Conservation (phyloP, 2,113 vertebrate genomes). For the Thryonomys swinderianus region DNA sequence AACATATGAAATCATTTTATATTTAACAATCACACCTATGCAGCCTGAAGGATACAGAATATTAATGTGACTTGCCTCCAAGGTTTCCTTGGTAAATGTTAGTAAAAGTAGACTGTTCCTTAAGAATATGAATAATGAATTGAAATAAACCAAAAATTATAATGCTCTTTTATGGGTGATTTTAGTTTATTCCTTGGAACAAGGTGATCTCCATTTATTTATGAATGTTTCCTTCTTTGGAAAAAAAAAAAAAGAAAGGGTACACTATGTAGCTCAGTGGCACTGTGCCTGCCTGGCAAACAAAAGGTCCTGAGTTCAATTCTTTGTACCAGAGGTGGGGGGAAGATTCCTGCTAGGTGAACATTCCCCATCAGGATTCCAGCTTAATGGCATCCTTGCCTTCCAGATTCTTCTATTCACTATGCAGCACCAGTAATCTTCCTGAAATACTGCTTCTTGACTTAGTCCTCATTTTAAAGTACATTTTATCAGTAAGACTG, state of each 20-base stretch:
- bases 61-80: neutral
- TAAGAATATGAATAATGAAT: neutral
- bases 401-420: neutral
- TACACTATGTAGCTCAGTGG: no score
- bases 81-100: neutral
- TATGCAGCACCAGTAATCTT: neutral
- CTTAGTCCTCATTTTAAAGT: conserved; percentile 2
- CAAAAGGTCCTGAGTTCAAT: no score
- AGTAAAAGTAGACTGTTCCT: neutral
- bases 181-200: neutral
- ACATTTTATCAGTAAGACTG: neutral
- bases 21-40: neutral
- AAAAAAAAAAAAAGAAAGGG: no score
- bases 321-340: no score
- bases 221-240: neutral
- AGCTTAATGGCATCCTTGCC: neutral
- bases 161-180: neutral
- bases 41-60: neutral
- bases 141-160: conserved; percentile 11
- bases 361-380: neutral
- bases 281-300: no score
- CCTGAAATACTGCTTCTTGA: neutral
- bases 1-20: neutral
- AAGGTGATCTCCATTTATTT: neutral
- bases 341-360: no score